phyloP scores from a whole-genome alignment of 2,888 invertebrate genomes.

The Amiota mariae region DNA sequence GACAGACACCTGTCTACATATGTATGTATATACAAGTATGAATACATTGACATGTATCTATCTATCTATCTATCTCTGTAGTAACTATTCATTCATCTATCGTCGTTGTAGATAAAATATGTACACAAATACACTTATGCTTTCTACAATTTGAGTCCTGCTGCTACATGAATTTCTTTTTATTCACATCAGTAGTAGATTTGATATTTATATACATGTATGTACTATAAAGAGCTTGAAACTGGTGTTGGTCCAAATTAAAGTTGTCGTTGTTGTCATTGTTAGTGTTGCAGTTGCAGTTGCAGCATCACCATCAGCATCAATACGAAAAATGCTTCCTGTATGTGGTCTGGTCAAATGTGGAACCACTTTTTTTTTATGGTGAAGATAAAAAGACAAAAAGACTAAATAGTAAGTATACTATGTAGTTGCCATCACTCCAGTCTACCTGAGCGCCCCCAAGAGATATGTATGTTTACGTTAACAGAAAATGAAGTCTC shows the following conservation, averaged over 20 bases:
- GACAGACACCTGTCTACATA: conserved; percentile 27
- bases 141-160: too few relatives aligned
- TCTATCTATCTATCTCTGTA: too few relatives aligned
- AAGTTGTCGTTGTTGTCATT: not conserved
- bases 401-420: not conserved
- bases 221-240: not conserved
- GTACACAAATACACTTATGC: too few relatives aligned
- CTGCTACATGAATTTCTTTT: not conserved
- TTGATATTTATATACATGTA: not conserved
- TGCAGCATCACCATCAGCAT: conserved; percentile 49
- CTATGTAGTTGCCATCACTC: too few relatives aligned
- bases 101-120: too few relatives aligned
- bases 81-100: too few relatives aligned
- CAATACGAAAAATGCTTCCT: conserved; percentile 53
- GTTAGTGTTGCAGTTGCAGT: conserved; percentile 3
- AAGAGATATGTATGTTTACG: conserved; percentile 1
- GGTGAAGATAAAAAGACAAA: not conserved
- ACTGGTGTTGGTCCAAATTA: conserved; percentile 5
- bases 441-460: not conserved
- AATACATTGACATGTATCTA: not conserved
- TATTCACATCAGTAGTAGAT: not conserved
- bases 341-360: conserved; percentile 55
- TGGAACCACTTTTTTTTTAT: conserved; percentile 27
- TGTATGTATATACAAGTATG: conserved; percentile 8
- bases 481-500: not conserved